Base-by-base conservation (phyloP, 2,888 invertebrate species). In the Pyrrhia umbra region DNA sequence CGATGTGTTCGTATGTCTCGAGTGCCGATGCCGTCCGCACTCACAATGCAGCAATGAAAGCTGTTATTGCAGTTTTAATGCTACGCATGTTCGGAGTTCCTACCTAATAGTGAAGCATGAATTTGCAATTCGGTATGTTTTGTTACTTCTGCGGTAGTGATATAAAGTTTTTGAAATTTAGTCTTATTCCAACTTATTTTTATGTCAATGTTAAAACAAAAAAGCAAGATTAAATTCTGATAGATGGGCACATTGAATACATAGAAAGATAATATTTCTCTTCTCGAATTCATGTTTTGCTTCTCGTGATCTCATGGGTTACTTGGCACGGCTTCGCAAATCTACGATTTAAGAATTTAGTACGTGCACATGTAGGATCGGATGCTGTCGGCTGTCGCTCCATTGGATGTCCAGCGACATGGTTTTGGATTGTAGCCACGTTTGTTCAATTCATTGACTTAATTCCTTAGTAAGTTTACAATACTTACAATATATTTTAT, bases 261-360 rank as follows among this genome's bases (percentile, higher is more conserved):
- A 30, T 13, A 30, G 30, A 10, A 51, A 9, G 60, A 60, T 51
- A 51, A 61, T 67, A 61, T 46, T 55, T 63, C 50, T 63, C 39
- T 60, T 49, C 45, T 27, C 16, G 23, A 55, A 34, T 67, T 56
- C 39, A 37, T 68, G 54, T 68, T 75, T 57, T 62, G 69, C 54
- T 74, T 74, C 47, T 46, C 34, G 55, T 42, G 30, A 30, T 30
- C 43, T 46, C 58, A 43, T 37, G 49, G 55, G 49, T 59, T 69
- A 75, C 58, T 74, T 75, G 77, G 75, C 75, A 75, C 56, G 39
- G 56, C 15, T 50, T 27, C 42, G 61, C 52, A 56, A 64, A 57
- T 65, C 57, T 45, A 27, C 50, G 50, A 51, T 78, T 56, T 56
- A 52, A 79, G 63, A 76, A 70, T 73, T 68, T 68, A 68, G 79